Conservation (phyloP, 2,113 vertebrate genomes). For the Corythaixoides concolor region DNA sequence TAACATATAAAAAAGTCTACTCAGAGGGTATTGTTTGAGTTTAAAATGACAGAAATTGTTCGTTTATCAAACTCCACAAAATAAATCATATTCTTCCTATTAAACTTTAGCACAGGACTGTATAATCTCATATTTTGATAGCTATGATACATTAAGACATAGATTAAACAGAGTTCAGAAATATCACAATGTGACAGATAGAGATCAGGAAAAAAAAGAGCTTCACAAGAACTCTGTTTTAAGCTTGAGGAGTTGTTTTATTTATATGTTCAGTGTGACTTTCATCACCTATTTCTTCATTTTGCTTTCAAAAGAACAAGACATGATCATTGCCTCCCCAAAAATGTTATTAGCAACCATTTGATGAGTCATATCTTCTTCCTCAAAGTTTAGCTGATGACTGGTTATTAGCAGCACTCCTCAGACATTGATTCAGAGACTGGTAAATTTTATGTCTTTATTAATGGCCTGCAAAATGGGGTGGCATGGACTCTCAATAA, state of each 20-base stretch:
- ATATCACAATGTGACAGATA: neutral
- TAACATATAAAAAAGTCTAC: neutral
- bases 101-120: neutral
- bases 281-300: neutral
- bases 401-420: neutral
- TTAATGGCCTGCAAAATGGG: neutral
- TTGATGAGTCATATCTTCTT: neutral
- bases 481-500: neutral
- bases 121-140: neutral
- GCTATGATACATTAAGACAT: neutral
- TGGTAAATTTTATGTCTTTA: neutral
- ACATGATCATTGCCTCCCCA: neutral
- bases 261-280: neutral
- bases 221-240: neutral
- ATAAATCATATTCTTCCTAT: neutral
- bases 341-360: neutral
- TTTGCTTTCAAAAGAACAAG: neutral
- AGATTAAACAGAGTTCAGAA: neutral
- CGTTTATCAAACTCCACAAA: neutral
- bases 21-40: neutral
- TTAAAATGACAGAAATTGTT: neutral
- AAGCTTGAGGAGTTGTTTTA: neutral
- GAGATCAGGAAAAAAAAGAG: neutral
- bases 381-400: neutral
- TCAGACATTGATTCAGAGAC: neutral